Conservation (phyloP, 2,113 vertebrate species). For the Serilophus lunatus region DNA sequence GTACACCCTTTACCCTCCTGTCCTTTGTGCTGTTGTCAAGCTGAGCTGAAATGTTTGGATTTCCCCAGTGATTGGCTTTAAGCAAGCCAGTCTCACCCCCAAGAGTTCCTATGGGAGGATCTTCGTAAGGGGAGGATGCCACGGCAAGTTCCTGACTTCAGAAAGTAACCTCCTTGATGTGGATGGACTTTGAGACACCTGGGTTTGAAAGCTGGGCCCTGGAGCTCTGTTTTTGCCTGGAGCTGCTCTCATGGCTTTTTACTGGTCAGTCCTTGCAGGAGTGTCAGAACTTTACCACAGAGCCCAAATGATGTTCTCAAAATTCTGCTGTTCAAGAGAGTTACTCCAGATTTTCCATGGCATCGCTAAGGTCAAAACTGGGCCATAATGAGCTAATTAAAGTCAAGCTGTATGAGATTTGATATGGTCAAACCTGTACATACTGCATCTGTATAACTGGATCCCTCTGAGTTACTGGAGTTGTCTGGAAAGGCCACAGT, state of each 20-base stretch:
- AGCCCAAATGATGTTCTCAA: not conserved
- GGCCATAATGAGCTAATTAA: not conserved
- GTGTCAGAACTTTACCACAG: not conserved
- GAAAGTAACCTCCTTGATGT: not conserved
- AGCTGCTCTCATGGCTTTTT: not conserved
- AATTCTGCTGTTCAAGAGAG: not conserved
- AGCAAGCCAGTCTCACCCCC: not conserved
- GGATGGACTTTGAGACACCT: accelerated
- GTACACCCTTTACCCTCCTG: not conserved
- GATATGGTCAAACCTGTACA: not conserved
- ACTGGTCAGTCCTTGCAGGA: not conserved
- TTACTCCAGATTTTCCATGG: not conserved
- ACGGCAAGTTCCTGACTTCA: not conserved
- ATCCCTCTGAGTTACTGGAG: not conserved
- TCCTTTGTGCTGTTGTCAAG: not conserved
- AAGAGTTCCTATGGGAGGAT: accelerated
- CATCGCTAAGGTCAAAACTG: not conserved
- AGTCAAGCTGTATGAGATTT: not conserved
- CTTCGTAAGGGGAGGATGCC: not conserved
- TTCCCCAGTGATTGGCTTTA: not conserved
- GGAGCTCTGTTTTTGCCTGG: not conserved
- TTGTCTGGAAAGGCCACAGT: not conserved
- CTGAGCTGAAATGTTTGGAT: not conserved
- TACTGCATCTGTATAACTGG: not conserved
- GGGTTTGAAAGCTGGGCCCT: not conserved